A percentile compares a stretch with the other conserved stretches of the same genome.
Evolutionary conservation across 2,113 vertebrate genomes (phyloP).

Genomic region (Probosciger aterrimus): DNA sequence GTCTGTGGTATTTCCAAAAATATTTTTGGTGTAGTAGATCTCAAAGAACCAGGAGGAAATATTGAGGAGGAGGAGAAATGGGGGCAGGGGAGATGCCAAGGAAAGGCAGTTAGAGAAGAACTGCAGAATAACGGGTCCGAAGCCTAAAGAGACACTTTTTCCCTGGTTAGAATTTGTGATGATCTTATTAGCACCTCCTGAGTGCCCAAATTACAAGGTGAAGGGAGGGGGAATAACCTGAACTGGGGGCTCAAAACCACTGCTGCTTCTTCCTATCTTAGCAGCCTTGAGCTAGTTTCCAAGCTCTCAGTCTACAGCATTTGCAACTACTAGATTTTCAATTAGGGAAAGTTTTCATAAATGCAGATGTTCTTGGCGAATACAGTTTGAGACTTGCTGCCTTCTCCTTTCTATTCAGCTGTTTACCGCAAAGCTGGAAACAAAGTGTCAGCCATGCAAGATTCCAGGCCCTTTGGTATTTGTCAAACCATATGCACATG

Average conservation of each 20-base stretch:
- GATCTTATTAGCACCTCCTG: conserved; percentile 17
- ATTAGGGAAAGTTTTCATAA: conserved; percentile 46
- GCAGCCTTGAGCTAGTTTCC: conserved; percentile 24
- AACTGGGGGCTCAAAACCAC: background rate
- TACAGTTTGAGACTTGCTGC: conserved; percentile 14
- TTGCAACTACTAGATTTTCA: conserved; percentile 45
- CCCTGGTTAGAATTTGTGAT: background rate
- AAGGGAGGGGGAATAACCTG: background rate
- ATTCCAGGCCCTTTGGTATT: background rate
- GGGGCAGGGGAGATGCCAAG: background rate
- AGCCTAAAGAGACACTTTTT: background rate
- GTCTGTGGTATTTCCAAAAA: conserved; percentile 76
- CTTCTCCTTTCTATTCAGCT: conserved; percentile 30
- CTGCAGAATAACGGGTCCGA: background rate
- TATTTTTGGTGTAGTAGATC: conserved; percentile 71
- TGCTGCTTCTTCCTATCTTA: background rate
- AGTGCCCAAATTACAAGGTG: background rate
- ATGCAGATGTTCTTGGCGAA: conserved; percentile 29
- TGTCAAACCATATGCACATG: background rate
- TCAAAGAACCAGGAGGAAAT: conserved; percentile 66
- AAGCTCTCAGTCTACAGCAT: conserved; percentile 13
- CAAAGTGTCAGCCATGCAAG: background rate
- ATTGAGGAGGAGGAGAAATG: background rate
- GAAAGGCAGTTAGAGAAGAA: background rate
- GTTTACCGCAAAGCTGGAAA: conserved; percentile 35